Conservation (phyloP, 1,140 invertebrate genomes). For the Globodera rostochiensis region DNA sequence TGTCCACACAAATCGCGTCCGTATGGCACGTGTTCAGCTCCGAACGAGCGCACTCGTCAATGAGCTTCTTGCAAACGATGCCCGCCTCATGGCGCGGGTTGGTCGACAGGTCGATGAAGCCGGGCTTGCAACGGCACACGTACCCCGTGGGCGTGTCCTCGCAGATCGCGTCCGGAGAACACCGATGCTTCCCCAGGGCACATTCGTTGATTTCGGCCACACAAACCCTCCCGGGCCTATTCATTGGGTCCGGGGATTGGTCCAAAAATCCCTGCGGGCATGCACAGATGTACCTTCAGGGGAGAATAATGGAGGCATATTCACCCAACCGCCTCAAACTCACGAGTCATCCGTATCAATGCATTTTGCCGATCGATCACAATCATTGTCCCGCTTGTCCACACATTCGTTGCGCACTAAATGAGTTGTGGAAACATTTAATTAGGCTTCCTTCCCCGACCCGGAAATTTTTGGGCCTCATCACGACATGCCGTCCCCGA, state of each 20-base stretch:
- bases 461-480: too few species aligned
- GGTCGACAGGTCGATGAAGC: slow-evolving; percentile 65
- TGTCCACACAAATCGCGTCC: slow-evolving; percentile 62
- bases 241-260: slow-evolving; percentile 55
- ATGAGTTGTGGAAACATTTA: slow-evolving; percentile 28
- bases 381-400: slow-evolving; percentile 56
- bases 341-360: slow-evolving; percentile 62
- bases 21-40: slow-evolving; percentile 61
- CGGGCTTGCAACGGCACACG: slow-evolving; percentile 66
- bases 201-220: slow-evolving; percentile 61
- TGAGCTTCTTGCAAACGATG: slow-evolving; percentile 56
- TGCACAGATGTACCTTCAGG: slow-evolving; percentile 52
- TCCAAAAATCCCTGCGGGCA: slow-evolving; percentile 61
- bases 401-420: slow-evolving; percentile 62
- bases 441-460: not conserved
- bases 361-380: slow-evolving; percentile 57
- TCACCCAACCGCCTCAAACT: not conserved
- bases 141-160: slow-evolving; percentile 64
- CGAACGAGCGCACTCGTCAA: slow-evolving; percentile 56
- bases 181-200: slow-evolving; percentile 56
- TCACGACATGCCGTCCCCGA: too few species aligned
- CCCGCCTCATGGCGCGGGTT: slow-evolving; percentile 58
- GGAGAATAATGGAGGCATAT: not conserved
- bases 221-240: slow-evolving; percentile 60
- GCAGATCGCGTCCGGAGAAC: slow-evolving; percentile 65